These are phyloP conservation scores for Philhelius pedissequus DNA, from an alignment of 2,888 invertebrate genomes.

Conservation along the genomic window DNA sequence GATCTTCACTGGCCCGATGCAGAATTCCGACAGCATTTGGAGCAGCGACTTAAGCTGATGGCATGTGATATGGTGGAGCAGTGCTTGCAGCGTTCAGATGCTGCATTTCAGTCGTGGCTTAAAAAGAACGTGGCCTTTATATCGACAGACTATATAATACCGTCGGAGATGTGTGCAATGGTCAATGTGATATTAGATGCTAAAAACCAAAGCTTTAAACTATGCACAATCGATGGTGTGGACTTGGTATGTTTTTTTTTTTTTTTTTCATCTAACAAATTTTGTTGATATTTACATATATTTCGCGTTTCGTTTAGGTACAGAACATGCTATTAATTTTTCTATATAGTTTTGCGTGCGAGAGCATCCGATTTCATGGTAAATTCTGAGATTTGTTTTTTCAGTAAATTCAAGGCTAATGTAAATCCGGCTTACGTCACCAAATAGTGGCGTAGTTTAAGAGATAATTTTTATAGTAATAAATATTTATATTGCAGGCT, in stretches of 20 bases:
- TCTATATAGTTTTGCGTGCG: too few relatives aligned
- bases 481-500: too few relatives aligned
- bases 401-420: too few relatives aligned
- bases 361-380: too few relatives aligned
- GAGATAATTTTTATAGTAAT: too few relatives aligned
- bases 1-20: constrained; percentile 99
- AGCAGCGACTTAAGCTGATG: constrained; percentile 97
- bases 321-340: too few relatives aligned
- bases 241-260: constrained; percentile 89
- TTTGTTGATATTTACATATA: too few relatives aligned
- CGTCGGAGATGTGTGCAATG: constrained; percentile 99
- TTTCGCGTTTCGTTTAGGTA: too few relatives aligned
- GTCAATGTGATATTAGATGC: constrained; percentile 99
- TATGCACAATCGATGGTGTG: constrained; percentile 96
- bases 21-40: constrained; percentile 97
- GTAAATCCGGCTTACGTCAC: too few relatives aligned
- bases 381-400: too few relatives aligned
- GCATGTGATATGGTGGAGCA: constrained; percentile 99
- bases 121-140: constrained; percentile 95
- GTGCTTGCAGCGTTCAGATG: constrained; percentile 93
- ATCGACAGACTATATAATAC: constrained; percentile 98
- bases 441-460: too few relatives aligned
- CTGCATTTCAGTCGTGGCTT: constrained; percentile 94
- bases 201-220: constrained; percentile 96
- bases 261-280: too few relatives aligned